These are phyloP conservation scores for Chrysochloris asiatica DNA, from an alignment of 2,113 vertebrate genomes.

Conservation along the genomic window DNA sequence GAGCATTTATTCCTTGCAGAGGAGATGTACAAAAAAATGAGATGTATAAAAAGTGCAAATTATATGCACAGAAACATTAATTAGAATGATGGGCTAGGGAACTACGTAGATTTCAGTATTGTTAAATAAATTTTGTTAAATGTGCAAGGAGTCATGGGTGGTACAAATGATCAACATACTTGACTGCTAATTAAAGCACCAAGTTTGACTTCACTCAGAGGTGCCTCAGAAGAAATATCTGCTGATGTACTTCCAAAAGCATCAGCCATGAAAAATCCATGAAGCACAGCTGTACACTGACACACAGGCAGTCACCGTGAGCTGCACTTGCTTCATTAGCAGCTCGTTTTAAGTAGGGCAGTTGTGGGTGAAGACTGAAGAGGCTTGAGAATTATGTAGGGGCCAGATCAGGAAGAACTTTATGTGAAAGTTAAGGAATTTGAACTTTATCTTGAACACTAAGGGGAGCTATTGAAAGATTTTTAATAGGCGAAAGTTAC, in stretches of 20 bases:
- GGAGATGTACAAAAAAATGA: background rate
- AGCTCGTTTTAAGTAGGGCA: background rate
- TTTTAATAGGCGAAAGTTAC: slow-evolving; percentile 50
- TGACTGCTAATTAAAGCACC: background rate
- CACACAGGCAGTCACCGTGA: background rate
- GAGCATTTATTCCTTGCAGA: background rate
- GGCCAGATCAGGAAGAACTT: slow-evolving; percentile 10
- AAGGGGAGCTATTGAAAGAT: slow-evolving; percentile 51
- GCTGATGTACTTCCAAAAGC: background rate
- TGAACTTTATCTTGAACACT: slow-evolving; percentile 74
- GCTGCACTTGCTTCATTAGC: background rate
- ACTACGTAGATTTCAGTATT: background rate
- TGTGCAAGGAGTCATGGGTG: background rate
- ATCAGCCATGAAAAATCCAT: background rate
- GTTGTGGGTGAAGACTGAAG: background rate
- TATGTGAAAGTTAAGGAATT: slow-evolving; percentile 60
- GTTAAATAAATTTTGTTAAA: background rate
- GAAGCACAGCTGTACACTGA: background rate
- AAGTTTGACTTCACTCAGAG: background rate
- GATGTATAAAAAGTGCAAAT: background rate
- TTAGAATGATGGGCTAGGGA: background rate
- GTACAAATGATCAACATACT: background rate
- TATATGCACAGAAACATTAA: background rate
- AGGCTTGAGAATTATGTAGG: background rate
- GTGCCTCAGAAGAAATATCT: background rate